Conservation (phyloP, 1,140 invertebrate genomes). For the Tenebrio molitor region DNA sequence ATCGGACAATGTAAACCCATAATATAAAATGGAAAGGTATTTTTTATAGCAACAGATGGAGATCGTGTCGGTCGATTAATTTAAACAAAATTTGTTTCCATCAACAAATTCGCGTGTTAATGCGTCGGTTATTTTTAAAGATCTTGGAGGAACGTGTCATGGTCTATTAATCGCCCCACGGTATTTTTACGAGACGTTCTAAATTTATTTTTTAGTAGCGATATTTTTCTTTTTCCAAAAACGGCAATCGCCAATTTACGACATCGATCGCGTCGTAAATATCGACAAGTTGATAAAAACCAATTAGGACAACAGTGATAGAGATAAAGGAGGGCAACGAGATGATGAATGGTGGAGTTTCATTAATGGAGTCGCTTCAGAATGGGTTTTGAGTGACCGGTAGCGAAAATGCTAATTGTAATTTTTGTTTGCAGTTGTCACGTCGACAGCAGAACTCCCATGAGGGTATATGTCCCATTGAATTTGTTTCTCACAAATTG, state of each 20-base stretch:
- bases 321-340: too few relatives aligned
- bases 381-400: too few relatives aligned
- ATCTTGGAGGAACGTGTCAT: not conserved
- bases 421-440: constrained; percentile 12
- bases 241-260: too few relatives aligned
- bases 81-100: constrained; percentile 1
- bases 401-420: not conserved
- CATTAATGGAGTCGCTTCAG: too few relatives aligned
- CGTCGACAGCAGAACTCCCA: not conserved
- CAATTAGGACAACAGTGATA: too few relatives aligned
- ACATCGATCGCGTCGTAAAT: not conserved
- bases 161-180: not conserved
- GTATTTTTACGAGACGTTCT: not conserved
- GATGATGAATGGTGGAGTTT: too few relatives aligned
- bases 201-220: not conserved
- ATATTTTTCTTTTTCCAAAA: too few relatives aligned
- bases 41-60: constrained; percentile 21
- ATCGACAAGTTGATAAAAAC: too few relatives aligned
- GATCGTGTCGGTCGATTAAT: not conserved
- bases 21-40: not conserved
- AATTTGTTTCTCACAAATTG: constrained; percentile 66
- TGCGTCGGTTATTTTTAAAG: not conserved
- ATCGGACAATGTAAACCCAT: too few relatives aligned
- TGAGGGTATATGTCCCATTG: constrained; percentile 25
- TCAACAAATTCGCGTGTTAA: not conserved